Evolutionary conservation across 2,113 vertebrate genomes (phyloP), one percentile per base, ranked within the genome.

Genomic region (Microtus montanus): DNA sequence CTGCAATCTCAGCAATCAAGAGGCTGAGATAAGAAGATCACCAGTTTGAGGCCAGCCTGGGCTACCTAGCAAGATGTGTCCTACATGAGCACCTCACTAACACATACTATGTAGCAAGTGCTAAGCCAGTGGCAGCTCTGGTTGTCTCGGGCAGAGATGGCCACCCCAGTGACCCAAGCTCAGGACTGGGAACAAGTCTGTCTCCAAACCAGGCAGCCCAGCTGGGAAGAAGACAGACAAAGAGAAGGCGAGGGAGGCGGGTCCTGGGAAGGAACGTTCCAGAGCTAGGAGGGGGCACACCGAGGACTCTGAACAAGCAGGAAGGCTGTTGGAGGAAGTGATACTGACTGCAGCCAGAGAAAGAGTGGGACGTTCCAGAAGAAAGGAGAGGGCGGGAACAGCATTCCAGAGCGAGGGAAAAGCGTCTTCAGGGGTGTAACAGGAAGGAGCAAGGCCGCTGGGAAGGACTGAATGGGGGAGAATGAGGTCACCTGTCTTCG

Each of bases 401-500:
- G 66, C 58, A 41, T 38, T 86, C 86, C 71, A 44, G 41, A 80
- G 33, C 0, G 0, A 68, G 64, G 47, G 74, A 49, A 22, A 38
- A 64, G 58, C 58, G 0, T 4, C 20, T 14, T 30, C 2, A 0
- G 47, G 35, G 63, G 26, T 12, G 3, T 20, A 13, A 22, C 54
- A 19, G 64, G 84, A 70, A 77, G 83, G 38, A 10, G 9, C 15
- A 0, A 0, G 0, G 10, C 13, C 15, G 17, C 58, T 14, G 14
- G 3, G 28, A 14, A 2, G 20, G 52, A 2, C 0, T 22, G 26
- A 20, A 5, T 0, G 10, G 58, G 49, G 6, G 12, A 74, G 52
- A 64, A 24, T 0, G 13, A 73, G 75, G 63, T 9, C 58, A 22
- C 8, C 0, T 13, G 47, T 5, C 3, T 0, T 17, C 54, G 26